Percentiles rank a stretch among this genome's conserved stretches.
Evolutionary conservation across 2,888 invertebrate genomes (phyloP).

Genomic region (Scaptodrosophila latifasciaeformis): DNA sequence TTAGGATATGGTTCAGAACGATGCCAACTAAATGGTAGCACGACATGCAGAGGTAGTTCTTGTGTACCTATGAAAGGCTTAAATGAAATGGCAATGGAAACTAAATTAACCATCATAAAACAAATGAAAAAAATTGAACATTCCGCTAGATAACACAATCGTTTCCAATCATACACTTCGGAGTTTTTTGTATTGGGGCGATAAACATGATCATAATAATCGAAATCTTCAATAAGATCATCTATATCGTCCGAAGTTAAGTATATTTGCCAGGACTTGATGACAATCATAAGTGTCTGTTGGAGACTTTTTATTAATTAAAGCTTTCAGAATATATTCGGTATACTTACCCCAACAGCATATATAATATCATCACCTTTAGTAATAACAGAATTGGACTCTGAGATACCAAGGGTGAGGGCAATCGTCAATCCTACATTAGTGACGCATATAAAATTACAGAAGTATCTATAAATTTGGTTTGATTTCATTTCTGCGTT

Average conservation of each 20-base stretch:
- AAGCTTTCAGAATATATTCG: too few relatives aligned
- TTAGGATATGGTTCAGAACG: constrained; percentile 26
- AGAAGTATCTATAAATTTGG: background rate
- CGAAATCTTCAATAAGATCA: constrained; percentile 22
- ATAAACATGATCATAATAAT: constrained; percentile 11
- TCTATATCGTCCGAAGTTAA: constrained; percentile 25
- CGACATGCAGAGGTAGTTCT: constrained; percentile 47
- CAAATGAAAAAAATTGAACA: background rate
- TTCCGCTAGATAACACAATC: background rate
- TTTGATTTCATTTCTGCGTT: constrained; percentile 3
- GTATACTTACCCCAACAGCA: constrained; percentile 12
- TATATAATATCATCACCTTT: constrained; percentile 33
- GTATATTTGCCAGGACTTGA: too few relatives aligned
- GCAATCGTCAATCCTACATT: too few relatives aligned
- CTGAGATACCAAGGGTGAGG: constrained; percentile 5
- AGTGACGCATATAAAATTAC: too few relatives aligned
- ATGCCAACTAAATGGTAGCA: constrained; percentile 55
- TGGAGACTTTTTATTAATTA: constrained; percentile 2
- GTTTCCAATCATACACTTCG: background rate
- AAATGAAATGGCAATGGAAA: background rate
- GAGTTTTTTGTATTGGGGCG: background rate
- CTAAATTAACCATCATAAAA: background rate
- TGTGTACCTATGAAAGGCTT: constrained; percentile 45
- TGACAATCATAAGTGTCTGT: too few relatives aligned
- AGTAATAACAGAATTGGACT: constrained; percentile 16